Base-by-base conservation (phyloP, 2,797 vertebrate species). In the Galaxias olidus region DNA sequence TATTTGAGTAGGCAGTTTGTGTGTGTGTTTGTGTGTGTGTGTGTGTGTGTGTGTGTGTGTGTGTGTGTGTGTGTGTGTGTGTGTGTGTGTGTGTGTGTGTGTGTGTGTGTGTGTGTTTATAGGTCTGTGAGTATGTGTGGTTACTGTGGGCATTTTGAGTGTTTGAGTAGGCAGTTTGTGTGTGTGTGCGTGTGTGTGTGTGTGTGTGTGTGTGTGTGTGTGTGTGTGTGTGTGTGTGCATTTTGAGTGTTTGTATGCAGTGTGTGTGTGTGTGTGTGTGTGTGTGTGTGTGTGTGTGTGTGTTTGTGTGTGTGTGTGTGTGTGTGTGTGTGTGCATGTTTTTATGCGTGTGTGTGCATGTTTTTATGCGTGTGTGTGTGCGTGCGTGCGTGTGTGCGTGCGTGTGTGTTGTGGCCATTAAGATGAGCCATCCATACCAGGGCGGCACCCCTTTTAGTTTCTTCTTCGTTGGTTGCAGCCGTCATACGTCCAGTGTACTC, bases 221-320 rank as follows among this genome's bases (percentile, higher is more conserved):
- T 61, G 55, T 58, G 52, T 52, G 65, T 73, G 71, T 63, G 50
- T 61, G 60, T 10, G 10, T 71, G 57, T 70, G 59, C 69, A 67
- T n/a, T n/a, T n/a, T 64, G 17, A 19, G 59, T 55, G 49, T 11
- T 40, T n/a, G 43, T 14, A 14, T 20, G 17, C 45, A n/a, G 17
- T 45, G 14, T 19, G 57, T 55, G 30, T 51, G 15, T 51, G n/a
- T n/a, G 15, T 14, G 12, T 62, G 46, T 42, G 41, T 68, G 74
- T 51, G 12, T 54, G 47, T 60, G 63, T 8, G 18, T 58, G 57
- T 11, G 9, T 50, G 60, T 58, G 63, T n/a, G 62, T 59, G 42
- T n/a, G n/a, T n/a, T n/a, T n/a, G n/a, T n/a, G n/a, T n/a, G n/a
- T n/a, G n/a, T n/a, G n/a, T n/a, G n/a, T n/a, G n/a, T n/a, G 47